Base-by-base conservation (phyloP, 2,888 invertebrate genomes). In the Drosophila antonietae region DNA sequence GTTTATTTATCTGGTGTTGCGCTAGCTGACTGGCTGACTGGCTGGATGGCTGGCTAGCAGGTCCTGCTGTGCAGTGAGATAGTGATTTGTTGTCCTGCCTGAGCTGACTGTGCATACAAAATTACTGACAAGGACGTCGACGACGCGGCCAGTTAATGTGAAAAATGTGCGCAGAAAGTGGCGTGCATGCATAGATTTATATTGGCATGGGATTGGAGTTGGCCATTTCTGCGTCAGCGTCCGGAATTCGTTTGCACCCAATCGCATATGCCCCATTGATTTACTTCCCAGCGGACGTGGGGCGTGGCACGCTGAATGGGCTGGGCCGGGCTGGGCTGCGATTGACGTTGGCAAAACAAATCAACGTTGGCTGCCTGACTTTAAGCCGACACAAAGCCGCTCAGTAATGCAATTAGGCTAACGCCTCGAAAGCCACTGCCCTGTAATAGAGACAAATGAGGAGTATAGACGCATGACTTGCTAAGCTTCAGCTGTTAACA, bases 381-480 rank as follows among this genome's bases (percentile, higher is more conserved):
- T 73, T 75, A 89, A 89, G 89, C 89, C 88, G 85, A 84, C 84
- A 72, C 68, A 81, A 89, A 89, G 85, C 88, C 68, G 80, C 79
- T 81, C 71, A 75, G 78, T 69, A 88, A 88, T 83, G 87, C 89
- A 83, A 88, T 83, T 83, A 83, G 74, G 71, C 78, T 59, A 67
- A 76, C 72, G 72, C 78, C 67, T 68, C 52, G 35, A 35, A 39
- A 68, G 33, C 23, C 28, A 35, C 33, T 77, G 47, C 60, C 60
- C 67, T 67, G n/a, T 41, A 71, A n/a, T 10, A 23, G 43, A 18
- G 8, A n/a, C 41, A 14, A 14, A 4, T 10, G 20, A 15, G 35
- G 31, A 18, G 55, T 44, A 55, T 70, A n/a, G n/a, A 4, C 44
- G 23, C 7, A 10, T n/a, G n/a, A 41, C 3, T 41, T 15, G 20